phyloP scores from a whole-genome alignment of 2,888 invertebrate species.

The Synergus japonicus region DNA sequence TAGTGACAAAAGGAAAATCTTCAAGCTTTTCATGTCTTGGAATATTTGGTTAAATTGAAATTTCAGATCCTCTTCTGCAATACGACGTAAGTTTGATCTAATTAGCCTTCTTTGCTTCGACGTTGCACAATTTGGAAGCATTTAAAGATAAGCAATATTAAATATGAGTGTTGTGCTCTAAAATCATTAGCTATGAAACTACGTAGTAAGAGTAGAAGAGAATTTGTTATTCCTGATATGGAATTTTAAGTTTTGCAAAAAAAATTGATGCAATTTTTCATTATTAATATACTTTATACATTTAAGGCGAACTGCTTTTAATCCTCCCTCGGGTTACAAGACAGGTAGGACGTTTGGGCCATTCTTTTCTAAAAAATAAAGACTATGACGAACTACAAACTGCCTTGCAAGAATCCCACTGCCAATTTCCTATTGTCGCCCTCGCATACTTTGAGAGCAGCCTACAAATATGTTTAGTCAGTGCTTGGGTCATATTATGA shows the following conservation, averaged over 20 bases:
- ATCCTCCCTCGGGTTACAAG: constrained; percentile 9
- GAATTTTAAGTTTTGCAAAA: neutral
- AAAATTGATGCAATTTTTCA: constrained; percentile 21
- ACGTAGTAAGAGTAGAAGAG: neutral
- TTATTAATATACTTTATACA: constrained; percentile 22
- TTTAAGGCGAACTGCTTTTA: constrained; percentile 12
- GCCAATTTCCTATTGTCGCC: constrained; percentile 58
- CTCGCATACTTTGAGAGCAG: constrained; percentile 38
- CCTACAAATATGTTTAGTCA: constrained; percentile 36
- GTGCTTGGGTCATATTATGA: constrained; percentile 6
- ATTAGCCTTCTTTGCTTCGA: too few relatives aligned
- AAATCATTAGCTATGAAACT: neutral
- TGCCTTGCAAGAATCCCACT: constrained; percentile 43
- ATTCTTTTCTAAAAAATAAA: constrained; percentile 10
- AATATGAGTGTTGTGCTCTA: neutral
- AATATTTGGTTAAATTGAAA: neutral
- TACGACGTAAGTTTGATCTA: too few relatives aligned
- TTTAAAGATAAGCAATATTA: too few relatives aligned
- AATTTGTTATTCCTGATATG: neutral
- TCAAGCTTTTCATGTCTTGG: constrained; percentile 17
- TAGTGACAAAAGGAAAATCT: constrained; percentile 11
- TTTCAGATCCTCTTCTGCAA: too few relatives aligned
- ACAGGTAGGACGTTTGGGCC: constrained; percentile 17
- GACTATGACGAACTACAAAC: neutral
- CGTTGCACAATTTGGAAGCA: too few relatives aligned